These are phyloP conservation scores for Papilio polytes DNA, from an alignment of 1,140 invertebrate species.

Conservation along the genomic window DNA sequence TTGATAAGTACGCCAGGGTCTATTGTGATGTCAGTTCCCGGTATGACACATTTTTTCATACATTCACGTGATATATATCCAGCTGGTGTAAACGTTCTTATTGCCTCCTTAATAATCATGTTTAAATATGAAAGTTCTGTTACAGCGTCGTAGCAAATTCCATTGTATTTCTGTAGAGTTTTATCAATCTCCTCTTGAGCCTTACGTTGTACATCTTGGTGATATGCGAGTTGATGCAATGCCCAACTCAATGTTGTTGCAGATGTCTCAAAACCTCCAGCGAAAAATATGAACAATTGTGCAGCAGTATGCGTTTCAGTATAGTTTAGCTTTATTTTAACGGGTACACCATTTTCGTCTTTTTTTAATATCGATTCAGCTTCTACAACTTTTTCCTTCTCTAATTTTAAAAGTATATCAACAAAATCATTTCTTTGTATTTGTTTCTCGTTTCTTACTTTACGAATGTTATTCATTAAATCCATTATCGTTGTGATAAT, in stretches of 20 bases:
- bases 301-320: conserved; percentile 34
- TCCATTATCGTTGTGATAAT: conserved; percentile 19
- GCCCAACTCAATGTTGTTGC: conserved; percentile 40
- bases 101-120: conserved; percentile 44
- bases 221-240: conserved; percentile 44
- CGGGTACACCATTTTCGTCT: conserved; percentile 35
- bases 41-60: conserved; percentile 44
- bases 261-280: conserved; percentile 48
- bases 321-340: conserved; percentile 34
- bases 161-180: conserved; percentile 44
- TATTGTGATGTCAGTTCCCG: conserved; percentile 41
- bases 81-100: conserved; percentile 45
- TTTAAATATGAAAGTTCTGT: conserved; percentile 42
- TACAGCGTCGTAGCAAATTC: conserved; percentile 46
- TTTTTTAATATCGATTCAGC: conserved; percentile 25
- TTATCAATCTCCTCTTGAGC: conserved; percentile 46
- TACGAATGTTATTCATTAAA: conserved; percentile 26
- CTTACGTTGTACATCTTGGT: conserved; percentile 43
- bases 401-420: conserved; percentile 37
- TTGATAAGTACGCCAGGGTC: conserved; percentile 46
- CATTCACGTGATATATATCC: conserved; percentile 42
- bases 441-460: conserved; percentile 8
- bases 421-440: conserved; percentile 33
- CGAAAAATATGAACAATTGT: conserved; percentile 47
- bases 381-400: conserved; percentile 18